Evolutionary conservation across 2,113 vertebrate genomes (phyloP).

Genomic region (Marmota monax): DNA sequence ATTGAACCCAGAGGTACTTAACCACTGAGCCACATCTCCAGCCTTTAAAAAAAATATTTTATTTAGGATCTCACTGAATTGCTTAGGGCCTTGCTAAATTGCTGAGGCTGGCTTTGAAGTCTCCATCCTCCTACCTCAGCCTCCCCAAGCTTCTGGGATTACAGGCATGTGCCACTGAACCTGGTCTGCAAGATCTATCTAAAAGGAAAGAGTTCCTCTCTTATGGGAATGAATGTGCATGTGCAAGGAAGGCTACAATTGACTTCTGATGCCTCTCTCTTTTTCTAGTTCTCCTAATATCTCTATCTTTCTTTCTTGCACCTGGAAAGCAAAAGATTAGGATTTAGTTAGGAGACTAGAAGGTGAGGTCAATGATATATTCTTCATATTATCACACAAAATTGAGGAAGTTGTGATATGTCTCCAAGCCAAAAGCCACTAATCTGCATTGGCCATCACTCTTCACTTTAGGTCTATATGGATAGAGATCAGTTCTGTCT

Average conservation of each 20-base stretch:
- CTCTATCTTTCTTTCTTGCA: neutral
- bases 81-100: too few species aligned
- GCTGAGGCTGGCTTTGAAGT: too few species aligned
- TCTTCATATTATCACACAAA: neutral
- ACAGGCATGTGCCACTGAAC: too few species aligned
- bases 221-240: neutral
- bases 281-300: rapidly evolving
- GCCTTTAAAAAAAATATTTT: too few species aligned
- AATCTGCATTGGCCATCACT: neutral
- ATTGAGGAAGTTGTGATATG: neutral
- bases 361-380: constrained; percentile 38
- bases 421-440: neutral
- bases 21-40: too few species aligned
- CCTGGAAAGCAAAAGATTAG: neutral
- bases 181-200: neutral
- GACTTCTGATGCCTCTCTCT: neutral
- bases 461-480: neutral
- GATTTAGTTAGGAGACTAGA: neutral
- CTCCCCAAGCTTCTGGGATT: too few species aligned
- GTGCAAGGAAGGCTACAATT: neutral
- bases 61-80: too few species aligned
- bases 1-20: too few species aligned
- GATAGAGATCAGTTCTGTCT: neutral
- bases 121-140: too few species aligned
- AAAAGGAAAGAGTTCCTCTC: neutral